Evolutionary conservation across 2,888 invertebrate genomes (phyloP), one percentile per base, ranked within the genome.

Genomic region (Tetragonisca angustula): DNA sequence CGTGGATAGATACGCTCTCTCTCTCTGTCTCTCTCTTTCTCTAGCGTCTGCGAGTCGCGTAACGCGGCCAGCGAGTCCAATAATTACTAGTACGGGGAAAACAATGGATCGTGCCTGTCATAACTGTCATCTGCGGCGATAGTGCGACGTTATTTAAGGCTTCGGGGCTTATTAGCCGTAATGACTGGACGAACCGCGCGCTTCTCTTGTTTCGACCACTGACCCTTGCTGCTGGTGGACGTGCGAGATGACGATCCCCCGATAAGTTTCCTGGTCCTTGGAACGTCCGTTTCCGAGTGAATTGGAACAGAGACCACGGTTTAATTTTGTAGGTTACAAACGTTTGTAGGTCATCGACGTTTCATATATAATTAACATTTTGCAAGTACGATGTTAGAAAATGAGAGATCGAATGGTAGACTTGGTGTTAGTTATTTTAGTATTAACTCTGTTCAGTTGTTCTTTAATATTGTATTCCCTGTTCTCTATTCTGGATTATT

Each of bases 71-170:
- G 70, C 85, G 83, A 86, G 88, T 88, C 87, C 82, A 87, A 92
- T 92, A 92, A 93, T 93, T 92, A 92, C 92, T 86, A 86, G 87
- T 83, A 67, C 85, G 76, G 71, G 61, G 67, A 85, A 90, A 93
- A 93, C 92, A 93, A 93, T 93, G 88, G 90, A 79, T 86, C 87
- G 83, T 83, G 89, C 87, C 86, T 90, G 92, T 92, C 92, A 91
- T 92, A 92, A 92, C 92, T 92, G 92, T 92, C 92, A 89, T 90
- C 91, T 84, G 83, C 85, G 85, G 90, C 87, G 82, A 86, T 85
- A 84, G 75, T 75, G 81, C 71, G 73, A 80, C 88, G 90, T 92
- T 92, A 92, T 92, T 92, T 90, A 92, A 92, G 91, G 88, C 90
- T 85, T 4, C 83, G 81, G 70, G 88, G 88, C 90, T 92, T 91